phyloP scores from a whole-genome alignment of 2,113 vertebrate species.

The Calidris pygmaea region DNA sequence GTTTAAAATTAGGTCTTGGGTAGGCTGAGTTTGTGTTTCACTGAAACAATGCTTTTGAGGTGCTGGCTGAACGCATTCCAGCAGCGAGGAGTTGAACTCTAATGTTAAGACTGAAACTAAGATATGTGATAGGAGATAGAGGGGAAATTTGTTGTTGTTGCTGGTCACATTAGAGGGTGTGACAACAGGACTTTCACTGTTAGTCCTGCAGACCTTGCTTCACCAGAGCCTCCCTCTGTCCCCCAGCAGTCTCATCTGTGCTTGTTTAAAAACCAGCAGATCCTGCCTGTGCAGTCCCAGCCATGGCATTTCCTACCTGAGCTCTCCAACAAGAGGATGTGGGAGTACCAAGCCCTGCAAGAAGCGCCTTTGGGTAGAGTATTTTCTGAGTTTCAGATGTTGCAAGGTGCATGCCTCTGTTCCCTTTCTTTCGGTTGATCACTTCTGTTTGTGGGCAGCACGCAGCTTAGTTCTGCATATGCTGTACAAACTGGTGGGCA shows the following conservation, averaged over 20 bases:
- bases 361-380: neutral
- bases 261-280: neutral
- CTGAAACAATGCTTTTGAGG: neutral
- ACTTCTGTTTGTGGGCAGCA: neutral
- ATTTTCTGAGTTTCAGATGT: neutral
- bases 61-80: neutral
- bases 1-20: neutral
- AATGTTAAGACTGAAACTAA: neutral
- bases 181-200: neutral
- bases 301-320: neutral
- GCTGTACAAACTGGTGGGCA: neutral
- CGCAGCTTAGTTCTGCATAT: neutral
- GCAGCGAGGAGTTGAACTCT: neutral
- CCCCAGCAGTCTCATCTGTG: neutral
- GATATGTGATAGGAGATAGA: neutral
- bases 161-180: neutral
- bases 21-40: neutral
- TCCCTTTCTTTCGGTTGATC: neutral
- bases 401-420: neutral
- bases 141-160: neutral
- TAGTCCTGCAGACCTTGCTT: neutral
- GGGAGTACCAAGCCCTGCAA: rapidly evolving
- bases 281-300: neutral
- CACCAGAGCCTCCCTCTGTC: neutral
- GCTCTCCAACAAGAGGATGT: neutral